Evolutionary conservation across 2,888 invertebrate genomes (phyloP), one percentile per base, ranked within the genome.

Genomic region (Drosophila flavopinicola): DNA sequence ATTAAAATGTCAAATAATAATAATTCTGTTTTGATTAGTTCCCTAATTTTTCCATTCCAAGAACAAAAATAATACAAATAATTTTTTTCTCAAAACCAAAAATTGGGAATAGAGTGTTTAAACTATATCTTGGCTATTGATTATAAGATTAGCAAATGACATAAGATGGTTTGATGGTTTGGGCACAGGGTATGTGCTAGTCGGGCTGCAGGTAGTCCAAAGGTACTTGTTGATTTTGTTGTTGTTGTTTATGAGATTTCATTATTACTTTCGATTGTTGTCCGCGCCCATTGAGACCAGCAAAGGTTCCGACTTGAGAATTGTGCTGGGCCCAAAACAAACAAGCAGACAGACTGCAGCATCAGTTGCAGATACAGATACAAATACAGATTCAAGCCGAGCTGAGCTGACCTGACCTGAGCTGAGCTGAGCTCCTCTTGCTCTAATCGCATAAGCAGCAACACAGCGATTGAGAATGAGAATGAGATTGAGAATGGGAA

Each of bases 241-340:
- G 39, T 57, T 57, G 72, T 75, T 83, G 79, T 76, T 78, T 72
- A 85, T 79, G 79, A 67, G 73, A 83, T 85, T 80, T 80, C 73
- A 83, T 80, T 83, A 85, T 80, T 85, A 85, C 86, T 80, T 80
- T 80, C 86, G 80, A 85, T 80, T 80, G 80, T 83, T 75, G 61
- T 45, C 37, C 35, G 54, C 37, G 53, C 45, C 83, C 85, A 82
- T 85, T 85, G 64, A 85, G 79, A 66, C 58, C 35, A 47, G 29
- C 59, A 11, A 45, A 56, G 61, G 65, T 77, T 65, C 59, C 60
- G 49, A 41, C 49, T 27, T 13, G 30, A 54, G 53, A 68, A 74
- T 68, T 64, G 58, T 70, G 65, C 53, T 72, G 23, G 44, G 60
- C 63, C 58, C 72, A 75, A 78, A 83, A 78, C 79, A 83, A 80